These are phyloP conservation scores for Petrophora chlorosata DNA, from an alignment of 2,888 invertebrate species.

Conservation along the genomic window DNA sequence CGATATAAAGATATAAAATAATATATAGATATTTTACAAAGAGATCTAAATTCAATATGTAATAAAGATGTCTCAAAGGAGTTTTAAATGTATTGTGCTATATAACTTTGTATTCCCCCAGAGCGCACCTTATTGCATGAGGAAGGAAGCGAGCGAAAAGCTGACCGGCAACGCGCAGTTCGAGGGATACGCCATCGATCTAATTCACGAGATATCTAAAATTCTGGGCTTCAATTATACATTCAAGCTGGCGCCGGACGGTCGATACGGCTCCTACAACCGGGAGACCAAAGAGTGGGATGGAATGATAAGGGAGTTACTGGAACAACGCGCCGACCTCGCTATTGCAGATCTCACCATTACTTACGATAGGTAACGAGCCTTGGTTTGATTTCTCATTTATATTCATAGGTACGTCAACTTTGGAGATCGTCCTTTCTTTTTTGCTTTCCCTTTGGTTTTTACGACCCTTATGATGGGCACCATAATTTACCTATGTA, in stretches of 20 bases:
- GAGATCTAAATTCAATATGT: neutral
- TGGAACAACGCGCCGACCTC: conserved; percentile 96
- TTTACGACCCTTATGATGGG: too few relatives aligned
- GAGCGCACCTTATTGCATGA: conserved; percentile 98
- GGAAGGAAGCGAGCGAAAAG: conserved; percentile 92
- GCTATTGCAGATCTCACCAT: conserved; percentile 99
- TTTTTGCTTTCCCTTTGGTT: neutral
- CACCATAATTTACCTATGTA: too few relatives aligned
- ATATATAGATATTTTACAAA: too few relatives aligned
- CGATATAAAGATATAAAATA: too few relatives aligned
- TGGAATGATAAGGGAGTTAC: conserved; percentile 93
- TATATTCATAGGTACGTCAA: too few relatives aligned
- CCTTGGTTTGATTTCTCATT: too few relatives aligned
- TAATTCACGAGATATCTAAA: conserved; percentile 95
- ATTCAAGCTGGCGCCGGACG: conserved; percentile 93
- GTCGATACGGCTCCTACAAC: conserved; percentile 92
- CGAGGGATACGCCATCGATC: conserved; percentile 97
- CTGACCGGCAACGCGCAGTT: conserved; percentile 95
- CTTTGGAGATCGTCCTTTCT: neutral
- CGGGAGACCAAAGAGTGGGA: conserved; percentile 95
- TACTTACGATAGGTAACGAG: conserved; percentile 92
- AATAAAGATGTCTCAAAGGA: conserved; percentile 5
- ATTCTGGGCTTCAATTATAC: conserved; percentile 94
- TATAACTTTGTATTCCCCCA: too few relatives aligned
- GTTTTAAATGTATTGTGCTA: too few relatives aligned